These are phyloP conservation scores for Phalloptychus januarius DNA, from an alignment of 2,797 vertebrate species.

Conservation along the genomic window DNA sequence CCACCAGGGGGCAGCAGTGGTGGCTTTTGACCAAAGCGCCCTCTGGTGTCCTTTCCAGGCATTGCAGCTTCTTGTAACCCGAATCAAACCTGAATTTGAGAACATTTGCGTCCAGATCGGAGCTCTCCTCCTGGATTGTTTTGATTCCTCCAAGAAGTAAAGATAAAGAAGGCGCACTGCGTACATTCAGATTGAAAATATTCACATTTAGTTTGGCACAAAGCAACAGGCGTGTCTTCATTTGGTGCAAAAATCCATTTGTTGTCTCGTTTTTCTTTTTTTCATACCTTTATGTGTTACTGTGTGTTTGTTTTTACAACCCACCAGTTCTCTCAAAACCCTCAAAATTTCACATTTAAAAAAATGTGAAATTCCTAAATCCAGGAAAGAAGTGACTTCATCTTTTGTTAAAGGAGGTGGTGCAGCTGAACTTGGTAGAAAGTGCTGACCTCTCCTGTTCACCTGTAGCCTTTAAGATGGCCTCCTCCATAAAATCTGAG, in stretches of 20 bases:
- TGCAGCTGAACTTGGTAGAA: not conserved
- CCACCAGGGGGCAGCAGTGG: not conserved
- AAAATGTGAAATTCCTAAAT: constrained; percentile 19
- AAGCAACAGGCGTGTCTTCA: not conserved
- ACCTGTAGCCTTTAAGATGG: constrained; percentile 34
- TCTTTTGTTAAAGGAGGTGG: not conserved
- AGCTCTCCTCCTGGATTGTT: not conserved
- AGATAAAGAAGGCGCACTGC: not conserved
- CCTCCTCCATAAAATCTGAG: not conserved
- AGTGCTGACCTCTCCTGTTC: constrained; percentile 27
- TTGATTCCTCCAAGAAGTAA: not conserved
- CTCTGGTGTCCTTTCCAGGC: not conserved
- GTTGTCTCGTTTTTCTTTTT: not conserved
- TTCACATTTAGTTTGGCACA: constrained; percentile 27
- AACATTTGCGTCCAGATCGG: too few relatives aligned
- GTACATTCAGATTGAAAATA: not conserved
- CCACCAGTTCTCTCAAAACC: not conserved
- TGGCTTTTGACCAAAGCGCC: not conserved
- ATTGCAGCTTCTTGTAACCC: not conserved
- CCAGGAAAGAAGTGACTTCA: constrained; percentile 12
- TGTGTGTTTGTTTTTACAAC: not conserved
- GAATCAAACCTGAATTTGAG: not conserved
- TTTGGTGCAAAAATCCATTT: constrained; percentile 40
- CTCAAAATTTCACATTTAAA: constrained; percentile 18
- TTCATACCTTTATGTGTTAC: not conserved